phyloP scores from a whole-genome alignment of 2,113 vertebrate genomes.

The Oplegnathus fasciatus region DNA sequence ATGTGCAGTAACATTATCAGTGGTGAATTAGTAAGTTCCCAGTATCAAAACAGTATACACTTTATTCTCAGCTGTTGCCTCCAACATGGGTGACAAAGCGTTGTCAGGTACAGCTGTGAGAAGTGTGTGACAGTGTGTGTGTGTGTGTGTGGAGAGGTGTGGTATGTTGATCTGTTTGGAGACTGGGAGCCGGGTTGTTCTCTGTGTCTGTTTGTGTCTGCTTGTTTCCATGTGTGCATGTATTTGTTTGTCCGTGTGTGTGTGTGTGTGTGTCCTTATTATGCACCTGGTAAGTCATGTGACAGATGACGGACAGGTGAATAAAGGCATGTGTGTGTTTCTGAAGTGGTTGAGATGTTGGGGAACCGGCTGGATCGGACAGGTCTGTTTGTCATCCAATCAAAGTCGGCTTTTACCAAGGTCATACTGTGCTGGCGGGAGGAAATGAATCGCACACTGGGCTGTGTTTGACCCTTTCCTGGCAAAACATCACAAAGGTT shows the following conservation, averaged over 20 bases:
- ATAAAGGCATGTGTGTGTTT: conserved; percentile 37
- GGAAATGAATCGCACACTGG: conserved; percentile 36
- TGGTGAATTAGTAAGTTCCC: background rate
- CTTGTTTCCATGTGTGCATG: conserved; percentile 50
- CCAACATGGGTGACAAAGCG: conserved; percentile 9
- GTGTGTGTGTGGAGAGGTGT: conserved; percentile 18
- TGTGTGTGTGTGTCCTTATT: conserved; percentile 18
- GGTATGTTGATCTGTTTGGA: conserved; percentile 59
- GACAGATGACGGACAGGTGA: conserved; percentile 56
- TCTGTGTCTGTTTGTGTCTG: conserved; percentile 35
- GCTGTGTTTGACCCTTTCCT: conserved; percentile 29
- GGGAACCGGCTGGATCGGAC: conserved; percentile 54
- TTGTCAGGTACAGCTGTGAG: background rate
- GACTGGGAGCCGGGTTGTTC: conserved; percentile 20
- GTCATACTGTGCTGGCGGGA: conserved; percentile 15
- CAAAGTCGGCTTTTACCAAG: conserved; percentile 10
- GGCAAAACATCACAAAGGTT: conserved; percentile 5
- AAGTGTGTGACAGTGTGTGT: conserved; percentile 15
- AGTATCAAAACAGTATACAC: too few relatives aligned
- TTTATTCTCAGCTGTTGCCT: background rate
- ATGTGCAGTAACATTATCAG: background rate
- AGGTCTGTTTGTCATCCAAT: background rate
- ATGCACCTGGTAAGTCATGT: background rate
- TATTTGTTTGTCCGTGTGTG: conserved; percentile 33
- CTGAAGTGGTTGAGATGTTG: conserved; percentile 24